Conservation (phyloP, 2,888 invertebrate genomes). For the Hyalella azteca region DNA sequence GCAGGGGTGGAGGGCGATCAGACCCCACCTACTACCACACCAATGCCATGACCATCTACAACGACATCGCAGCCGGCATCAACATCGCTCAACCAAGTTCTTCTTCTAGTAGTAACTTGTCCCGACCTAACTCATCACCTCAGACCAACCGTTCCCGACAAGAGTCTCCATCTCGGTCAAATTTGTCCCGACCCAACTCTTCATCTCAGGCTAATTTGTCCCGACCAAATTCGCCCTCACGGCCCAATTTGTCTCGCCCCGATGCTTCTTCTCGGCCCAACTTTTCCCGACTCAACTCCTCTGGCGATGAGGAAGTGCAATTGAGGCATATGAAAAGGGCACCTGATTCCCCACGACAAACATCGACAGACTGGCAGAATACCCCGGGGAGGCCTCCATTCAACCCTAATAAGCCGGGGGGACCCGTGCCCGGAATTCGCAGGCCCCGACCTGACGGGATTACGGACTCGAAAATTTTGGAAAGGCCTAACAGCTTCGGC, state of each 20-base stretch:
- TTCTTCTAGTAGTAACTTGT: too few relatives aligned
- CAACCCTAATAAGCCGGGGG: not conserved
- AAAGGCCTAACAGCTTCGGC: not conserved
- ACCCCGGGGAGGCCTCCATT: not conserved
- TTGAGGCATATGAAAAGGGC: not conserved
- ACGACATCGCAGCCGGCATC: not conserved
- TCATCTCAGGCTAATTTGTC: too few relatives aligned
- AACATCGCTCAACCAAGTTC: not conserved
- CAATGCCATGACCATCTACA: constrained; percentile 35
- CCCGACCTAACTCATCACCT: too few relatives aligned
- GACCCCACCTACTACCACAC: constrained; percentile 19
- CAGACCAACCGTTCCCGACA: too few relatives aligned
- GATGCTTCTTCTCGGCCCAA: too few relatives aligned
- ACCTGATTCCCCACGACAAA: not conserved
- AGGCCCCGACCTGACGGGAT: not conserved
- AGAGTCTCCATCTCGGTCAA: too few relatives aligned
- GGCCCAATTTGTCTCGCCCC: not conserved
- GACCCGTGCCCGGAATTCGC: not conserved
- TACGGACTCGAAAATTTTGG: too few relatives aligned
- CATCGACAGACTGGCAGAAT: not conserved
- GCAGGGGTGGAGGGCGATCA: not conserved
- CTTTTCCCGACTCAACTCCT: not conserved
- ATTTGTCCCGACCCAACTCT: too few relatives aligned
- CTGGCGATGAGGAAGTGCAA: not conserved
- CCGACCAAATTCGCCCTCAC: too few relatives aligned